phyloP scores from a whole-genome alignment of 30 jellyfish, hydroid and myxozoan genomes.

The Haliclystus octoradiatus region DNA sequence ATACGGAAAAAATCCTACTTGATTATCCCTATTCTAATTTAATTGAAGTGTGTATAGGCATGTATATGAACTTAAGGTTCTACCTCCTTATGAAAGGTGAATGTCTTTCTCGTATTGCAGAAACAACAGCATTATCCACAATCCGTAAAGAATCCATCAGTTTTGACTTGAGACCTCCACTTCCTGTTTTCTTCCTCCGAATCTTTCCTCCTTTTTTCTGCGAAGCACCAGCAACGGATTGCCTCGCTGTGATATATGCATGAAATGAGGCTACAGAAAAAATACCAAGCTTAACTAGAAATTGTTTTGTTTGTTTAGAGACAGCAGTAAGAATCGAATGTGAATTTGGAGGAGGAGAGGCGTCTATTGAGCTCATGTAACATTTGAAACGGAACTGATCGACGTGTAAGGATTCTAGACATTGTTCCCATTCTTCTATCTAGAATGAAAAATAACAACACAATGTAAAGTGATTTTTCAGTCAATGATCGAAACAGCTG shows the following conservation, averaged over 20 bases:
- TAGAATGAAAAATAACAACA: conserved; percentile 6
- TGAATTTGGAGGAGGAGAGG: conserved; percentile 69
- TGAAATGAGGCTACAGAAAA: conserved; percentile 88
- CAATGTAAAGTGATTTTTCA: background rate
- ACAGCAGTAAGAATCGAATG: conserved; percentile 69
- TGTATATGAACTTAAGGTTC: too few relatives aligned
- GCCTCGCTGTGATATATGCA: conserved; percentile 64
- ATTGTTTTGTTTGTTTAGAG: conserved; percentile 72
- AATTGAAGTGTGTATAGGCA: too few relatives aligned
- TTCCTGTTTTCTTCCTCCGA: background rate
- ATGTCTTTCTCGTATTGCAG: conserved; percentile 67
- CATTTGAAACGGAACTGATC: conserved; percentile 49
- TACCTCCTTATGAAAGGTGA: conserved; percentile 45
- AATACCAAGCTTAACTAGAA: conserved; percentile 74
- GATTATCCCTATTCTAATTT: too few relatives aligned
- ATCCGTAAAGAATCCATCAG: conserved; percentile 56
- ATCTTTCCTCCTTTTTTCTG: conserved; percentile 30
- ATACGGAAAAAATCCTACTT: too few relatives aligned
- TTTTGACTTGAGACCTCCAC: conserved; percentile 58
- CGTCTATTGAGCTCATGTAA: conserved; percentile 67
- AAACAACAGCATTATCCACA: conserved; percentile 60
- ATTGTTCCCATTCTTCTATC: conserved; percentile 88
- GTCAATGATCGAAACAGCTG: background rate
- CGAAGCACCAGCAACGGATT: conserved; percentile 44
- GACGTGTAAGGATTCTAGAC: conserved; percentile 63